phyloP scores from a whole-genome alignment of 2,797 vertebrate genomes.

The Eupleurogrammus muticus region DNA sequence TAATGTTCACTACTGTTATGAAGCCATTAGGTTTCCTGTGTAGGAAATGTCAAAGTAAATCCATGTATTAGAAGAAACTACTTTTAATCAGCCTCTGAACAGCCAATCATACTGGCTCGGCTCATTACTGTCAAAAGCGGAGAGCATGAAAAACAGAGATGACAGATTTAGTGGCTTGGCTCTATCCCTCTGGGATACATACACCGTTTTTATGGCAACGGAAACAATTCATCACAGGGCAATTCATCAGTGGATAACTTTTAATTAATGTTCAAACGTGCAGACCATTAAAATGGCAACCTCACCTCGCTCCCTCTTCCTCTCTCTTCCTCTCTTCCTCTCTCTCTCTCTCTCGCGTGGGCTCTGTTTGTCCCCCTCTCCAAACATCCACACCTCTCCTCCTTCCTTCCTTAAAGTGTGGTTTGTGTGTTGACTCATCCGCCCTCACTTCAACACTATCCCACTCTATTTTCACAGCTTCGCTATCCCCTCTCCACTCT shows the following conservation, averaged over 20 bases:
- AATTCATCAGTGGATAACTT: constrained; percentile 87
- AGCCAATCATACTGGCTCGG: constrained; percentile 68
- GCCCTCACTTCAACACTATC: constrained; percentile 35
- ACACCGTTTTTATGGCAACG: constrained; percentile 73
- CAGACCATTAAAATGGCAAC: constrained; percentile 78
- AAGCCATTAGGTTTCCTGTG: constrained; percentile 40
- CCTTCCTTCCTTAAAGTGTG: constrained; percentile 37
- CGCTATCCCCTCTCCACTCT: constrained; percentile 60
- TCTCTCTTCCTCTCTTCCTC: not conserved
- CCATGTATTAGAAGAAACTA: constrained; percentile 65
- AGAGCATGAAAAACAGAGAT: constrained; percentile 74
- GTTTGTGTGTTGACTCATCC: constrained; percentile 55
- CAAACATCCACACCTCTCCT: constrained; percentile 26
- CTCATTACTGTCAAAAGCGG: constrained; percentile 77
- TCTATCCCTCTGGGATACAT: constrained; percentile 62
- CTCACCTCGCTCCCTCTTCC: constrained; percentile 35
- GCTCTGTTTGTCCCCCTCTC: constrained; percentile 45
- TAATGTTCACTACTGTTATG: constrained; percentile 24
- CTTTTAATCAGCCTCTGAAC: constrained; percentile 77
- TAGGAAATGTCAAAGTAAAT: constrained; percentile 75
- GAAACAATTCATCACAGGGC: constrained; percentile 89
- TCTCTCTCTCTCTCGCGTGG: constrained; percentile 16
- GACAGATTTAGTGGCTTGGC: constrained; percentile 76
- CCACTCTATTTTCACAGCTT: constrained; percentile 61
- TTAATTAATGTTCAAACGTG: constrained; percentile 88